Conservation (phyloP, 1,140 invertebrate genomes). For the Scylla paramamosain region DNA sequence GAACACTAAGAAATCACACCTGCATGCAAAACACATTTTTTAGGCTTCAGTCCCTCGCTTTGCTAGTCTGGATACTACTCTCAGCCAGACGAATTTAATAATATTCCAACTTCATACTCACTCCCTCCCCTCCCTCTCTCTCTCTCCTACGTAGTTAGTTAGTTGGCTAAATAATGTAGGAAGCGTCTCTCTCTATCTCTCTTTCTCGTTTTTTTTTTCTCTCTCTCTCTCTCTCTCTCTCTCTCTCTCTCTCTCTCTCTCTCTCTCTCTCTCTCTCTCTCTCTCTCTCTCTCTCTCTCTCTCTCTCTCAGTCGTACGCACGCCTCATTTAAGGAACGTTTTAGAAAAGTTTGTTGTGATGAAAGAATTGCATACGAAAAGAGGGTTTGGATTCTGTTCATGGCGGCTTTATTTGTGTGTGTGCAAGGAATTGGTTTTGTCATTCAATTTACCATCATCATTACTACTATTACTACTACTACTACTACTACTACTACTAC, state of each 20-base stretch:
- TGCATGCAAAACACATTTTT: neutral
- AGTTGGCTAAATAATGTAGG: neutral
- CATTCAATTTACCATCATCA: no score
- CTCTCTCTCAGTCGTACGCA: neutral
- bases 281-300: neutral
- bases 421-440: no score
- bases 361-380: neutral
- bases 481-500: constrained; percentile 6
- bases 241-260: no score
- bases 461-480: neutral
- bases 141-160: no score
- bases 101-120: constrained; percentile 14
- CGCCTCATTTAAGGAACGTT: neutral
- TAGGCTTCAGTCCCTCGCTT: neutral
- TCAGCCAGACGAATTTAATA: neutral
- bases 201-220: neutral
- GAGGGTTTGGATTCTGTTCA: neutral
- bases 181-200: constrained; percentile 32
- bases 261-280: neutral
- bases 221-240: constrained; percentile 46
- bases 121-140: neutral
- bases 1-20: constrained; percentile 21
- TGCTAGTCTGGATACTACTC: neutral
- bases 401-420: neutral
- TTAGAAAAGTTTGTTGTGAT: neutral